Conservation (phyloP, 64 coral and sea anemone genomes). For the Exaiptasia diaphana region DNA sequence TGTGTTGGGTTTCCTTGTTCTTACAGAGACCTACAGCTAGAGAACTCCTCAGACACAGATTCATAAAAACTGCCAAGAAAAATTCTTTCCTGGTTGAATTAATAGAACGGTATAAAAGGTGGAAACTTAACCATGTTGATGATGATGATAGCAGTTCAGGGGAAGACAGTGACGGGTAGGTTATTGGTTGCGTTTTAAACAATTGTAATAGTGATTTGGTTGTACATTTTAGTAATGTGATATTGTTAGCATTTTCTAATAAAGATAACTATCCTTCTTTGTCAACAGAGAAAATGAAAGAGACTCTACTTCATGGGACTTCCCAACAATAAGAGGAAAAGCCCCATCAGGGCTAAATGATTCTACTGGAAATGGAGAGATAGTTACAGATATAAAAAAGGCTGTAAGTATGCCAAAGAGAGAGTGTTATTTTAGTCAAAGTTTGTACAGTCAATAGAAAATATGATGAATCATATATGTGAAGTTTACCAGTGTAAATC, state of each 20-base stretch:
- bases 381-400: neutral
- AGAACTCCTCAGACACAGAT: slow-evolving; percentile 95
- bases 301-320: neutral
- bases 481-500: too few species aligned
- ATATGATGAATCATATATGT: too few species aligned
- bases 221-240: neutral
- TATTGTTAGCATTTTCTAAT: neutral
- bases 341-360: too few species aligned
- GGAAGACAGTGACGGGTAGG: slow-evolving; percentile 87
- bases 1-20: too few species aligned
- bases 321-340: neutral
- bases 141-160: slow-evolving; percentile 95
- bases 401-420: neutral
- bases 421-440: neutral
- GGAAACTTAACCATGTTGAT: slow-evolving; percentile 86
- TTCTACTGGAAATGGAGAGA: neutral
- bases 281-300: neutral
- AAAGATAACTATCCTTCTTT: neutral
- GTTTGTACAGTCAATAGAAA: too few species aligned
- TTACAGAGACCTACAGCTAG: slow-evolving; percentile 87
- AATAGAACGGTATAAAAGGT: slow-evolving; percentile 96
- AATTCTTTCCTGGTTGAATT: slow-evolving; percentile 89
- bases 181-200: neutral
- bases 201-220: neutral
- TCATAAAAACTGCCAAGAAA: slow-evolving; percentile 93